Evolutionary conservation across 2,888 invertebrate genomes (phyloP), one percentile per base, ranked within the genome.

Genomic region (Thereva nobilitata): DNA sequence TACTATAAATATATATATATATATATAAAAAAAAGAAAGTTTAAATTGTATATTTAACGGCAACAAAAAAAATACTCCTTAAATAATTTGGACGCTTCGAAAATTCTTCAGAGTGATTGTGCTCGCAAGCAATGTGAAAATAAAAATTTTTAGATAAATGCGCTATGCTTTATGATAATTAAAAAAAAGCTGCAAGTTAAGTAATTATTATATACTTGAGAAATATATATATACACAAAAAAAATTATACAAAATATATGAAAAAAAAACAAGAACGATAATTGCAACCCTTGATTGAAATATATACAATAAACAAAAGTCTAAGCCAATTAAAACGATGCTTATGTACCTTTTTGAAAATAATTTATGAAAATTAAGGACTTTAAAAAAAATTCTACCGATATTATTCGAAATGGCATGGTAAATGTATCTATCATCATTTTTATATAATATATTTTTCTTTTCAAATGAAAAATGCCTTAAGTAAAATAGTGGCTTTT

Each of bases 291-390:
- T 52, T 63, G 54, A 63, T 50, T 50, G 37, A 41, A n/a, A 50
- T 66, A 66, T 57, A 57, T 45, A 67, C 45, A 64, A 52, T 64
- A 64, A 10, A 49, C 50, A 57, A 64, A 59, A 66, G 23, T 64
- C 54, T 52, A 67, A 68, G 68, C 68, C 66, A 68, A 67, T 68
- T 68, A 68, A 64, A 56, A 68, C 23, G 68, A 69, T 69, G 69
- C 69, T 69, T 69, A 69, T 69, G 69, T 69, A 69, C 69, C 69
- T 69, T 67, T 63, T 67, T 66, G 50, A 63, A 52, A 49, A 63
- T 41, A 45, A 50, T 40, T 63, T 49, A 45, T 45, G 10, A 45
- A 37, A 35, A 12, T 50, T 40, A 63, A 63, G 40, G n/a, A 8
- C 12, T 37, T 9, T 44, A 52, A 44, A 44, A 52, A 52, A 52